Evolutionary conservation across 1,140 invertebrate genomes (phyloP).

Genomic region (Drosophila cardini): DNA sequence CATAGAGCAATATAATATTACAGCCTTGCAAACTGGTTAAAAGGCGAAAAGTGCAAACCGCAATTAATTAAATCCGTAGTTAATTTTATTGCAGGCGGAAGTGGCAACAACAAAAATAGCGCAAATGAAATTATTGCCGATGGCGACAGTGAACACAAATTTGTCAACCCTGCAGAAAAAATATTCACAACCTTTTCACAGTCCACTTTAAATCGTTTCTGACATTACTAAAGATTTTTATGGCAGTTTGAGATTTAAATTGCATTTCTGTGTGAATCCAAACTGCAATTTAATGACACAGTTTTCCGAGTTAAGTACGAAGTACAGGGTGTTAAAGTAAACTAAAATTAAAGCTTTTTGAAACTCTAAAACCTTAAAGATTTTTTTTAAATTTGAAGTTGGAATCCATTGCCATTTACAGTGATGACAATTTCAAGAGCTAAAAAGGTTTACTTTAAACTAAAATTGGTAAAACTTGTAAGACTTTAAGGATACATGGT

Average conservation of each 20-base stretch:
- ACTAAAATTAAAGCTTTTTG: too few species aligned
- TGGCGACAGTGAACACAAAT: slow-evolving; percentile 10
- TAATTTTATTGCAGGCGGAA: slow-evolving; percentile 68
- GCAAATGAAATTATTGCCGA: slow-evolving; percentile 57
- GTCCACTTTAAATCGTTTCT: slow-evolving; percentile 17
- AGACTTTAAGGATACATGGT: too few species aligned
- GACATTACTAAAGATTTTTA: slow-evolving; percentile 27
- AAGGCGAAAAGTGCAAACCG: slow-evolving; percentile 58
- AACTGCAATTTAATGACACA: neutral
- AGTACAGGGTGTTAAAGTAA: too few species aligned
- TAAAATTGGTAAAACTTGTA: too few species aligned
- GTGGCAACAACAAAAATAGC: slow-evolving; percentile 52
- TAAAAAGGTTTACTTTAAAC: too few species aligned
- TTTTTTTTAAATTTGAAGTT: too few species aligned
- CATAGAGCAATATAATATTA: slow-evolving; percentile 28
- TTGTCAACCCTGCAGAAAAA: slow-evolving; percentile 24
- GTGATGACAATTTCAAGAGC: too few species aligned
- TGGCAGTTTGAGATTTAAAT: slow-evolving; percentile 38
- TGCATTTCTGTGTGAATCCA: slow-evolving; percentile 1
- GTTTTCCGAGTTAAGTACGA: neutral
- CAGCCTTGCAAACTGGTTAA: slow-evolving; percentile 32
- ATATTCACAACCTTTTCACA: slow-evolving; percentile 15
- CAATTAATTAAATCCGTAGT: slow-evolving; percentile 70
- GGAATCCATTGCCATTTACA: too few species aligned
- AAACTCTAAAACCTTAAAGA: too few species aligned